Base-by-base conservation (phyloP, 2,797 vertebrate genomes). In the Sus cebifrons region DNA sequence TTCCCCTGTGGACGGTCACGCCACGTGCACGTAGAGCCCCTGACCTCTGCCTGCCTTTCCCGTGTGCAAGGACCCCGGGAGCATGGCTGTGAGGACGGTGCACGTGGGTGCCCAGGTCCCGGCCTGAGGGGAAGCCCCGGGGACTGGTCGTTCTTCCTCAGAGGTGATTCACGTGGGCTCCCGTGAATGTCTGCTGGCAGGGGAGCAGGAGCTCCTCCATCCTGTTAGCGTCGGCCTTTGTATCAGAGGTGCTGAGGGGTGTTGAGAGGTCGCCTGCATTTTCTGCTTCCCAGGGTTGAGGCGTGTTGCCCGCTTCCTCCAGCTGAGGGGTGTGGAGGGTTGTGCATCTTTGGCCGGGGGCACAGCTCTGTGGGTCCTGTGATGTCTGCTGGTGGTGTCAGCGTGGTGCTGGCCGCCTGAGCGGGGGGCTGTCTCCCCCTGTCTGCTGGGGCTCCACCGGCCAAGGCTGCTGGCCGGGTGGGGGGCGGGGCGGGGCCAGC, bases 221-320 rank as follows among this genome's bases (percentile, higher is more conserved):
- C 36, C 36, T 36, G 36, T 36, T 36, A 36, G 21, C 67, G 1
- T 18, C 7, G 29, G 65, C 6, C 40, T 32, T n/a, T 14, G 14
- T 13, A 14, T 12, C 56, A 3, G 6, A 15, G 5, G 2, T 12
- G 2, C 2, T 58, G 21, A 36, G 17, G 36, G 65, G 17, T 15
- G 52, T 18, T 7, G 12, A 29, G 18, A 20, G 11, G 2, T 9
- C 9, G 0, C 44, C 1, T 10, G 17, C 2, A 0, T 21, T 52
- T 36, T 36, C 36, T 36, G 36, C 36, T 36, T 36, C 44, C 14
- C 0, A 62, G 1, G 54, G 29, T 18, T 1, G 36, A 1, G 29
- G 9, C 0, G 2, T 2, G 1, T 1, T 4, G 4, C 3, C n/a
- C 36, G 21, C 32, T 14, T 23, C 0, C 23, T 8, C 0, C 0